phyloP scores from a whole-genome alignment of 2,113 vertebrate species.

The Zosterops borbonicus region DNA sequence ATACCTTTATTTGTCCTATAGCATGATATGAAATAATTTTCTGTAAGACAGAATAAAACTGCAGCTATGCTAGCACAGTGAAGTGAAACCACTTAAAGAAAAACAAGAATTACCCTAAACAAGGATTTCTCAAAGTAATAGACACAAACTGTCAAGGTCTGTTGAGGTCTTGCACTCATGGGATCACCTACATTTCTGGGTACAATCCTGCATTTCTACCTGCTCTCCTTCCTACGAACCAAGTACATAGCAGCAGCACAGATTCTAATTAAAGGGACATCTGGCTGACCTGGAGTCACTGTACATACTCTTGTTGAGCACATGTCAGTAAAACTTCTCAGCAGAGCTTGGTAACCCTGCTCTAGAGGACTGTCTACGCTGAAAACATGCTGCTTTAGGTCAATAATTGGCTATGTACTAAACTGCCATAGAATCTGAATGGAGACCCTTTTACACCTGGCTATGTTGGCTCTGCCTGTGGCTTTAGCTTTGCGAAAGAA shows the following conservation, averaged over 20 bases:
- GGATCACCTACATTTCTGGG: background rate
- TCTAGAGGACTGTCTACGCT: background rate
- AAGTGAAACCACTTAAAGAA: background rate
- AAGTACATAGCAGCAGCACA: background rate
- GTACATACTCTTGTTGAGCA: background rate
- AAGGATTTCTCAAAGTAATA: background rate
- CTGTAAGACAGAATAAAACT: background rate
- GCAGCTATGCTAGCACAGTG: background rate
- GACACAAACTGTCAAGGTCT: background rate
- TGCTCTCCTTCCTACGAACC: background rate
- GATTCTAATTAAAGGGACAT: background rate
- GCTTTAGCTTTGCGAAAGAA: background rate
- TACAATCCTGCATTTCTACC: background rate
- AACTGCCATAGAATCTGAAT: background rate
- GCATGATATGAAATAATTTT: background rate
- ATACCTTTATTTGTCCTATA: background rate
- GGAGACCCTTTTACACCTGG: background rate
- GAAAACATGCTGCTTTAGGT: background rate
- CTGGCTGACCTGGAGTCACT: background rate
- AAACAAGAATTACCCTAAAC: background rate
- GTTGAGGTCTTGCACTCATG: accelerated
- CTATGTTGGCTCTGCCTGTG: background rate
- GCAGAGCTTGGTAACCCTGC: background rate
- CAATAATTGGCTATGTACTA: background rate
- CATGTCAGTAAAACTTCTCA: background rate